Evolutionary conservation across 2,888 invertebrate genomes (phyloP), one percentile per base, ranked within the genome.

Genomic region (Tribolium freemani): DNA sequence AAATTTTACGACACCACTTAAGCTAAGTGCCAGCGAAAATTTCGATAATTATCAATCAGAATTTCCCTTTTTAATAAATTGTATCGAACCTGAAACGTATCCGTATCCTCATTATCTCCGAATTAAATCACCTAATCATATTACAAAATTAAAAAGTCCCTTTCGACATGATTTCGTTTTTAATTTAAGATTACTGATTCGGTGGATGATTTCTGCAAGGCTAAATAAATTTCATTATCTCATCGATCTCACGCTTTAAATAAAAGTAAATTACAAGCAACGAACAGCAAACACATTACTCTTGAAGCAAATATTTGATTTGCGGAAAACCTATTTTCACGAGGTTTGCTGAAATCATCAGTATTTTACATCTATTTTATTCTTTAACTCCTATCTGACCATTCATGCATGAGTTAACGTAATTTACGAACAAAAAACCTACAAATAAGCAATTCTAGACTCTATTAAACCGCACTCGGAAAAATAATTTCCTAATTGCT

Each of bases 321-420:
- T 69, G 64, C 30, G 58, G 67, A 56, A 53, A 58, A 57, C 48
- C 58, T 66, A 71, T 71, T 71, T 71, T 57, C 66, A 45, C 66
- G 26, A 44, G 53, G 50, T 66, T 66, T 71, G 53, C 66, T 71
- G 66, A 58, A 60, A 58, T 71, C 71, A 66, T 71, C 66, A 71
- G 56, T 71, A 71, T 66, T 71, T 56, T 58, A 66, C 48, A 66
- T 66, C 58, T 50, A 71, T 66, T 71, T 71, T 57, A 71, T 66
- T 53, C 66, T 58, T 57, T 57, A 66, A 64, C 57, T 58, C 56
- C 38, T 48, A 66, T 66, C 58, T 71, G 66, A 58, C 58, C 66
- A 16, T 66, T 70, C 63, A 70, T 70, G 61, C 70, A 70, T 56
- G 63, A 30, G 63, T 56, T 61, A 54, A 6, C 53, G 45, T 48